phyloP scores from a whole-genome alignment of 1,140 invertebrate genomes.

The Nasonia giraulti region DNA sequence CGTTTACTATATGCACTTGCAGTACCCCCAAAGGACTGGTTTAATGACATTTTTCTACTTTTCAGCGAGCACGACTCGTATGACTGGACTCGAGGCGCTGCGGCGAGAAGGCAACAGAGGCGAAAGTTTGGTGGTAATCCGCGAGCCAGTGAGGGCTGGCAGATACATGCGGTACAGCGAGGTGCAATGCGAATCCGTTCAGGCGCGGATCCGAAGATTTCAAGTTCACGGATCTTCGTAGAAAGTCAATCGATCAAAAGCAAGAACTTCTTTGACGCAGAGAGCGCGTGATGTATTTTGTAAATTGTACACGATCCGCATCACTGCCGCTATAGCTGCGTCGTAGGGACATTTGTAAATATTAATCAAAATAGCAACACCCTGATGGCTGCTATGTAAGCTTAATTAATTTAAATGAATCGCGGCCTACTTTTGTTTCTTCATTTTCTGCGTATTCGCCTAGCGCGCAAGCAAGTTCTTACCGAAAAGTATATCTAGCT shows the following conservation, averaged over 20 bases:
- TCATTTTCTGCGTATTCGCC: slow-evolving; percentile 23
- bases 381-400: slow-evolving; percentile 10
- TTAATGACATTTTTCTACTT: slow-evolving; percentile 19
- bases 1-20: no score
- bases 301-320: slow-evolving; percentile 27
- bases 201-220: slow-evolving; percentile 74
- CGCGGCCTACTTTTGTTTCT: not conserved
- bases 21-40: not conserved
- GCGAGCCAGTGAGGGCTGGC: slow-evolving; percentile 74
- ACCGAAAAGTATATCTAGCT: not conserved
- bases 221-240: slow-evolving; percentile 73
- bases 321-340: not conserved
- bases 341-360: slow-evolving; percentile 39
- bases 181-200: slow-evolving; percentile 76
- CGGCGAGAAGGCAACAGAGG: slow-evolving; percentile 63
- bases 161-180: slow-evolving; percentile 75
- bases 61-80: slow-evolving; percentile 56
- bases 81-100: slow-evolving; percentile 66
- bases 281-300: slow-evolving; percentile 23
- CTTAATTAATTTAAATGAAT: slow-evolving; percentile 47
- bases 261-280: not conserved
- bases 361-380: slow-evolving; percentile 12
- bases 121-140: slow-evolving; percentile 75
- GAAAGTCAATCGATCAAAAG: slow-evolving; percentile 34
- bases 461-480: slow-evolving; percentile 27